phyloP scores from a whole-genome alignment of 2,113 vertebrate genomes.

The Erythrocercus mccallii region DNA sequence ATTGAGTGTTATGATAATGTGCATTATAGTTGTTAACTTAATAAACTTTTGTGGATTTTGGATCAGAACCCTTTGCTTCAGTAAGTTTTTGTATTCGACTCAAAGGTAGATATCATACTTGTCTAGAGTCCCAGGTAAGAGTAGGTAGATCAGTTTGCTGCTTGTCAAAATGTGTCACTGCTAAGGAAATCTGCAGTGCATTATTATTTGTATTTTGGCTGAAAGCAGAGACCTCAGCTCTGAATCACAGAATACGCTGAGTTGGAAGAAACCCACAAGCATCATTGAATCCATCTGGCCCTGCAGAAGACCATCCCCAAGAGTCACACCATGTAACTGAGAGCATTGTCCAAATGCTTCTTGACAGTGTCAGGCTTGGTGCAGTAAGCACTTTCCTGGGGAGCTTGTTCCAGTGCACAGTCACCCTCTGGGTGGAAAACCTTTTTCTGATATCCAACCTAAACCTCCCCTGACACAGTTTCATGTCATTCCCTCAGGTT shows the following conservation, averaged over 20 bases:
- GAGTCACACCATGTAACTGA: not conserved
- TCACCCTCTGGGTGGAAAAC: not conserved
- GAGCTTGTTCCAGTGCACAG: not conserved
- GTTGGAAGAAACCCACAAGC: not conserved
- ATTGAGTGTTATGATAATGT: not conserved
- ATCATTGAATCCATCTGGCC: fast-evolving
- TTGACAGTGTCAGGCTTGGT: not conserved
- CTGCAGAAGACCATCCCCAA: not conserved
- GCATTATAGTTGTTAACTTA: not conserved
- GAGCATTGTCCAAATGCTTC: not conserved
- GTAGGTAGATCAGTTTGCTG: not conserved
- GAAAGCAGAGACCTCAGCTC: not conserved
- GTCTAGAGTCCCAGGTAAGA: not conserved
- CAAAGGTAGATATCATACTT: not conserved
- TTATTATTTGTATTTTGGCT: not conserved
- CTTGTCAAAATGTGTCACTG: not conserved
- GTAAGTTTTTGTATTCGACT: not conserved
- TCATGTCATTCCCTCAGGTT: not conserved
- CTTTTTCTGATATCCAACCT: not conserved
- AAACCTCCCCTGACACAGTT: not conserved
- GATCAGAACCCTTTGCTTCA: not conserved
- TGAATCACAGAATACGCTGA: not conserved
- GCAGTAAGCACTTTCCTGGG: not conserved
- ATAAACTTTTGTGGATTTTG: not conserved
- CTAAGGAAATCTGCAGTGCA: not conserved